Conservation (phyloP, 2,113 vertebrate species). For the Indicator indicator region DNA sequence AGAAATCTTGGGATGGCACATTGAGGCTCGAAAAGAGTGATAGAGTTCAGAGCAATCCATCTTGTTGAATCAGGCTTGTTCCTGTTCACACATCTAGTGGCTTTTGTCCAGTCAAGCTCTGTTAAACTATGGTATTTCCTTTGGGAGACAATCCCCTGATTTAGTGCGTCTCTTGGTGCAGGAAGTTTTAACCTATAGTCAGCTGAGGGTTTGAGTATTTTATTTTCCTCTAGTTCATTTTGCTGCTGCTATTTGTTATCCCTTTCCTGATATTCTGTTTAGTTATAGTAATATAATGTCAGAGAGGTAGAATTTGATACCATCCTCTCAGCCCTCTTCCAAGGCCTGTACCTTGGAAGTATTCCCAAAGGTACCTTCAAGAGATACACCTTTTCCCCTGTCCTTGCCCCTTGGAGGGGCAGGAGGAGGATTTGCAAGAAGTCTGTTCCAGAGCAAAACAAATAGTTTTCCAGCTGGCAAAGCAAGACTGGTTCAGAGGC, state of each 20-base stretch:
- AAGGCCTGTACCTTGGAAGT: too few relatives aligned
- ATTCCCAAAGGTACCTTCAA: not conserved
- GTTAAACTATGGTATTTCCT: constrained; percentile 58
- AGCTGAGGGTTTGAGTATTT: not conserved
- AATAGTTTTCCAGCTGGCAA: constrained; percentile 5
- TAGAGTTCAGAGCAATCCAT: constrained; percentile 64
- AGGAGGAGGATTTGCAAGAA: not conserved
- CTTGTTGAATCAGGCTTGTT: constrained; percentile 60
- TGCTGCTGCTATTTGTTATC: not conserved
- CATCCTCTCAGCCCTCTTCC: not conserved
- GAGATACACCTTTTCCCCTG: not conserved
- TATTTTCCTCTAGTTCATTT: not conserved
- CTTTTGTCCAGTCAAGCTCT: constrained; percentile 58
- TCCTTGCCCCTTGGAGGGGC: not conserved
- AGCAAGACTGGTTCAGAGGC: not conserved
- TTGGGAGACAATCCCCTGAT: constrained; percentile 55
- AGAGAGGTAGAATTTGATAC: not conserved
- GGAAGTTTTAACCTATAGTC: constrained; percentile 32
- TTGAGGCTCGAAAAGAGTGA: constrained; percentile 39
- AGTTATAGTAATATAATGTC: not conserved
- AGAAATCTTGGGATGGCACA: constrained; percentile 44
- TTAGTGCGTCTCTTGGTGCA: constrained; percentile 34
- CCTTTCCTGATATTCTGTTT: not conserved
- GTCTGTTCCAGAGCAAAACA: not conserved
- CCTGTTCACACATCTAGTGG: constrained; percentile 60